Evolutionary conservation across 2,113 vertebrate species (phyloP).

Genomic region (Butastur rufipennis): DNA sequence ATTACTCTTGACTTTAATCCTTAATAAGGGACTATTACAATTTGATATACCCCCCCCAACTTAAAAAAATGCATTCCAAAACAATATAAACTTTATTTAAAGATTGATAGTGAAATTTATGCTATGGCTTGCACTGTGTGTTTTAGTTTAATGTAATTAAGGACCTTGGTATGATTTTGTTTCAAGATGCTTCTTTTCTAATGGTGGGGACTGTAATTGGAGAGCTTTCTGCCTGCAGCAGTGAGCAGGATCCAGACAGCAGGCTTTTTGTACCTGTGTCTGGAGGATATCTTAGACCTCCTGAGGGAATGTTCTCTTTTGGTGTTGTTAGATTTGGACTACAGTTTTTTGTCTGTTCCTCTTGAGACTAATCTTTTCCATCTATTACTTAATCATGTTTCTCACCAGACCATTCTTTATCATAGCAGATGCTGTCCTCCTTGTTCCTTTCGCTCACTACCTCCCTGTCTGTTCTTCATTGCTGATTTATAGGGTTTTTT

Average conservation of each 20-base stretch:
- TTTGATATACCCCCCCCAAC: not conserved
- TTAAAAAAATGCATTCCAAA: not conserved
- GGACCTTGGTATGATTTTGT: not conserved
- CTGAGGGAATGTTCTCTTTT: not conserved
- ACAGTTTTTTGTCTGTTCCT: not conserved
- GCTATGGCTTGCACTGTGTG: not conserved
- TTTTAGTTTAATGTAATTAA: constrained; percentile 5
- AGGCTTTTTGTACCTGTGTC: not conserved
- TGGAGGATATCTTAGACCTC: constrained; percentile 1
- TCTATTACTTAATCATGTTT: not conserved
- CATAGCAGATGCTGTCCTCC: not conserved
- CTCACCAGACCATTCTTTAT: not conserved
- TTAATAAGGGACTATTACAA: not conserved
- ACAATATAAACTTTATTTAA: not conserved
- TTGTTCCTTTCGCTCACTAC: not conserved
- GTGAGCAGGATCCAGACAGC: not conserved
- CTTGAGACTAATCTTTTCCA: not conserved
- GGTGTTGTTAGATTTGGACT: not conserved
- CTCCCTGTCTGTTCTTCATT: not conserved
- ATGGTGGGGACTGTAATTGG: not conserved
- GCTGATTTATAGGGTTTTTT: not conserved
- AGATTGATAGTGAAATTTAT: not conserved
- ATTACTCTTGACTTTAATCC: not conserved
- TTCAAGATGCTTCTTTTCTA: not conserved
- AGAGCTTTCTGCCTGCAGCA: constrained; percentile 27